phyloP scores from a whole-genome alignment of 2,113 vertebrate genomes.

The Bostrychus sinensis region DNA sequence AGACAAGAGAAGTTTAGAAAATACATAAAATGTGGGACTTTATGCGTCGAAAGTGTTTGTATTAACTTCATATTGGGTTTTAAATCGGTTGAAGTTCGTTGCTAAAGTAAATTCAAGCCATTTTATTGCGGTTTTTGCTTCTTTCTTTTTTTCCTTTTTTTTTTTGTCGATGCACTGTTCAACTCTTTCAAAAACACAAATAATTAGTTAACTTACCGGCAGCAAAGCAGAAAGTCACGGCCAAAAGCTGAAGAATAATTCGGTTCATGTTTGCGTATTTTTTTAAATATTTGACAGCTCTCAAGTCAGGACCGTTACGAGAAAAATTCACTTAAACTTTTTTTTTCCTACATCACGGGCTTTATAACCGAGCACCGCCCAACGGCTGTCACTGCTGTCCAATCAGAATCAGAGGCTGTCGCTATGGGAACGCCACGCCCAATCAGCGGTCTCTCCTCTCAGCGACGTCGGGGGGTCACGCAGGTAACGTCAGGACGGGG shows the following conservation, averaged over 20 bases:
- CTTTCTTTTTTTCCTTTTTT: no score
- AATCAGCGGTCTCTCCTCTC: neutral
- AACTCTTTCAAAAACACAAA: no score
- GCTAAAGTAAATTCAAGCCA: no score
- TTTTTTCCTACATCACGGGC: neutral
- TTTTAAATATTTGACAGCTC: neutral
- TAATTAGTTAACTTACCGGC: neutral
- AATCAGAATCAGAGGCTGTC: neutral
- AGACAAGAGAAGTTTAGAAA: neutral
- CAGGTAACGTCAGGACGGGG: no score
- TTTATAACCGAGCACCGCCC: constrained; percentile 1
- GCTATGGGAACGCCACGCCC: neutral
- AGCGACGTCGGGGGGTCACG: no score
- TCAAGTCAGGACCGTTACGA: neutral
- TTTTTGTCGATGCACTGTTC: no score
- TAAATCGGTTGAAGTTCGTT: neutral
- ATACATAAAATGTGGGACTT: no score
- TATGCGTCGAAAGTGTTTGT: no score
- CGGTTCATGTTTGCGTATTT: neutral
- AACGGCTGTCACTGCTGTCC: neutral
- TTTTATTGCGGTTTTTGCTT: no score
- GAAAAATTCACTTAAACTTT: neutral
- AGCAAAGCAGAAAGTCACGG: neutral
- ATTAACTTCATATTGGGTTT: neutral
- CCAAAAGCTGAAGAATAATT: neutral